Conservation (phyloP, 2,113 vertebrate species). For the Solea solea region DNA sequence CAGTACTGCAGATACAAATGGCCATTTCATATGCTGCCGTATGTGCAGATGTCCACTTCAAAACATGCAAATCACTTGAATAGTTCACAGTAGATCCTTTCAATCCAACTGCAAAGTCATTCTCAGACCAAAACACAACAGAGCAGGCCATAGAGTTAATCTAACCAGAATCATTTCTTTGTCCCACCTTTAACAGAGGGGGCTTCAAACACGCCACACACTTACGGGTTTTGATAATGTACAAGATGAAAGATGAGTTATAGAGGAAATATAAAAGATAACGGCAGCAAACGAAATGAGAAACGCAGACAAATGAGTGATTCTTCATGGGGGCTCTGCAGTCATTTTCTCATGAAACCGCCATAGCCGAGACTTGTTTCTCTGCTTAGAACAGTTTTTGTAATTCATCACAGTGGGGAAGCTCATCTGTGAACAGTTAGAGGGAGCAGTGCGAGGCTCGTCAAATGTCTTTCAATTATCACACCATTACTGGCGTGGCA, state of each 20-base stretch:
- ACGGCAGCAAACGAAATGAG: slow-evolving; percentile 34
- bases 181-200: background rate
- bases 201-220: slow-evolving; percentile 8
- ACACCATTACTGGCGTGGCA: slow-evolving; percentile 2
- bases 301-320: slow-evolving; percentile 29
- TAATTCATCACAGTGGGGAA: slow-evolving; percentile 45
- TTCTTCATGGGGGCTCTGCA: slow-evolving; percentile 26
- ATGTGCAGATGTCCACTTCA: background rate
- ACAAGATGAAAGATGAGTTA: slow-evolving; percentile 30
- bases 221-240: slow-evolving; percentile 20
- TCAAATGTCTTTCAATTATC: slow-evolving; percentile 62
- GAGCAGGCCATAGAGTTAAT: background rate
- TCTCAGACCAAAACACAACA: background rate
- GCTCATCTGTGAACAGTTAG: slow-evolving; percentile 44
- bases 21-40: background rate
- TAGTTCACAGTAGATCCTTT: background rate
- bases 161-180: background rate
- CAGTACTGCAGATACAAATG: slow-evolving; percentile 9
- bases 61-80: slow-evolving; percentile 5
- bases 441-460: slow-evolving; percentile 13
- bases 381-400: slow-evolving; percentile 38
- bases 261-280: slow-evolving; percentile 26
- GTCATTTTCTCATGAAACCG: slow-evolving; percentile 34
- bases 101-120: background rate
- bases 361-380: slow-evolving; percentile 7